Conservation (phyloP, 1,140 invertebrate species). For the Tetranychus urticae region DNA sequence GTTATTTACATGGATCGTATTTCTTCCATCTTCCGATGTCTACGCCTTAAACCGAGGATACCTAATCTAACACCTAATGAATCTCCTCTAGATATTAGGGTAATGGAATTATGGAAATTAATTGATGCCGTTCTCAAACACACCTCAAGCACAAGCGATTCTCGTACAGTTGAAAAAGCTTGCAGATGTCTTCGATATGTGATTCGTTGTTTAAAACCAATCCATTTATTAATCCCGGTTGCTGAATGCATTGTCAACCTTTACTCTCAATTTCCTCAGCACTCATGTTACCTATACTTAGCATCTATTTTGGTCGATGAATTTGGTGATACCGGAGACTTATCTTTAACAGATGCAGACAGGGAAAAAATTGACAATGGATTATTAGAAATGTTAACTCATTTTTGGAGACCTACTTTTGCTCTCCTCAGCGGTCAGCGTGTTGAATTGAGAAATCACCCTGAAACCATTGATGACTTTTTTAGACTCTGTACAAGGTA, state of each 20-base stretch:
- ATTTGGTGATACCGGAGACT: slow-evolving; percentile 36
- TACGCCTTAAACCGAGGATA: slow-evolving; percentile 2
- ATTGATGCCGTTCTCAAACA: slow-evolving; percentile 1
- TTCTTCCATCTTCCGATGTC: slow-evolving; percentile 47
- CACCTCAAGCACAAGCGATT: slow-evolving; percentile 26
- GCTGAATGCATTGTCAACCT: slow-evolving; percentile 43
- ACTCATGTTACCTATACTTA: slow-evolving; percentile 85
- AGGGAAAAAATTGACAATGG: slow-evolving; percentile 4
- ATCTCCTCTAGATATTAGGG: neutral
- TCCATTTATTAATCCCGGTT: slow-evolving; percentile 6
- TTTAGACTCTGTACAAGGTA: slow-evolving; percentile 57
- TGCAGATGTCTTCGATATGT: slow-evolving; percentile 72
- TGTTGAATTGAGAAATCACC: slow-evolving; percentile 55
- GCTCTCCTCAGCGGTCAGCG: slow-evolving; percentile 33
- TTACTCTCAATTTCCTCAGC: slow-evolving; percentile 49
- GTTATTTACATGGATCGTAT: slow-evolving; percentile 74
- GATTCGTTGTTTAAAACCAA: slow-evolving; percentile 35
- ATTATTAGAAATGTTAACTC: slow-evolving; percentile 18
- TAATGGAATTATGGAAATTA: slow-evolving; percentile 8
- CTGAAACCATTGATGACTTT: slow-evolving; percentile 91
- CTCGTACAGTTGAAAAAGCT: slow-evolving; percentile 65
- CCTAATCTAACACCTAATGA: neutral
- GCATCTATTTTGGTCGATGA: slow-evolving; percentile 81
- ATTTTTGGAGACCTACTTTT: slow-evolving; percentile 63
- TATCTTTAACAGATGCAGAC: slow-evolving; percentile 9